These are phyloP conservation scores for Gallinago nigripennis DNA, from an alignment of 2,797 vertebrate genomes.

Conservation along the genomic window DNA sequence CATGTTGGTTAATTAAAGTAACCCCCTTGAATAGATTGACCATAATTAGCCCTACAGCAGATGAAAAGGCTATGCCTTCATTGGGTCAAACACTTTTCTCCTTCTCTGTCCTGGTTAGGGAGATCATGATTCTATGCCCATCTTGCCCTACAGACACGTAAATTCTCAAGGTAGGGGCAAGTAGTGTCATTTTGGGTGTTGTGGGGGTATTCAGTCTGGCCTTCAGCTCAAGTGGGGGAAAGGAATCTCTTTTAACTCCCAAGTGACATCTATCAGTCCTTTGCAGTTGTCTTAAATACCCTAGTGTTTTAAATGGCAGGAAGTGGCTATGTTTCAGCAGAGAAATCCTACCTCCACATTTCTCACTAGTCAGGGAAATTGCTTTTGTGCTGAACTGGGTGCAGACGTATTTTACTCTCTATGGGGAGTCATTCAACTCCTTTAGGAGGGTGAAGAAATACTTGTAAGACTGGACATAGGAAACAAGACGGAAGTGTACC, in stretches of 20 bases:
- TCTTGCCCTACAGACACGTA: neutral
- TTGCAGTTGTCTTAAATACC: neutral
- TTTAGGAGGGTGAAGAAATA: neutral
- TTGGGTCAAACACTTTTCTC: neutral
- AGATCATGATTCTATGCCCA: rapidly evolving
- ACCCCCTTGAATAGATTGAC: neutral
- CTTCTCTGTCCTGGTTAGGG: rapidly evolving
- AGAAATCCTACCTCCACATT: neutral
- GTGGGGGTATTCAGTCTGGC: neutral
- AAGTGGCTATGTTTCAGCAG: neutral
- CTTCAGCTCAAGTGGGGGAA: neutral
- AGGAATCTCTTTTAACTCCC: neutral
- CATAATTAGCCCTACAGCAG: neutral
- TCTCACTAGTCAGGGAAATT: neutral
- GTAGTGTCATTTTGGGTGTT: neutral
- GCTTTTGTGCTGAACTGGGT: neutral
- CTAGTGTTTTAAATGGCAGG: neutral
- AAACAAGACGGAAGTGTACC: neutral
- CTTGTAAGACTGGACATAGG: neutral
- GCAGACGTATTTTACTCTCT: neutral
- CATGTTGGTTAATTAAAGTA: neutral
- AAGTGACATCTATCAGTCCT: neutral
- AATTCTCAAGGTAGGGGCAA: neutral
- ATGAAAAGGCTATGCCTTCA: neutral
- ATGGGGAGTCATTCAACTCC: neutral